A percentile compares a stretch with the other conserved stretches of the same genome.
Conservation (phyloP, 2,113 vertebrate genomes). For the Toxotes jaculatrix region DNA sequence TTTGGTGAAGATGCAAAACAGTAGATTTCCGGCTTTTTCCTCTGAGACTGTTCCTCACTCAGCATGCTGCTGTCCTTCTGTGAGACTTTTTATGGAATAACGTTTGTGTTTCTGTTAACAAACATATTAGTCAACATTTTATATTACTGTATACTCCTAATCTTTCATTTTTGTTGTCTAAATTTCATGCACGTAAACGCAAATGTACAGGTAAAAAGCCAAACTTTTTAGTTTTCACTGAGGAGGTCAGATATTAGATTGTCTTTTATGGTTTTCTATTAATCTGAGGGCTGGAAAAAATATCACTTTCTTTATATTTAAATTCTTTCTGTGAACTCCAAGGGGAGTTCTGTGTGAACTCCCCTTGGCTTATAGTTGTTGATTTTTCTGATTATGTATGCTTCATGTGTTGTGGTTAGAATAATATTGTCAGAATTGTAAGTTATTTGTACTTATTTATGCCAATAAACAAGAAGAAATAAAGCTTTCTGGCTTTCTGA, state of each 20-base stretch:
- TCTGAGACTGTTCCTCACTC: neutral
- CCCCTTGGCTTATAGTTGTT: neutral
- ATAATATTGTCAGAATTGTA: neutral
- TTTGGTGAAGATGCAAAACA: neutral
- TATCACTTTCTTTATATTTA: too few relatives aligned
- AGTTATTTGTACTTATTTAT: too few relatives aligned
- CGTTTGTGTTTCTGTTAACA: neutral
- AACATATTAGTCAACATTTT: neutral
- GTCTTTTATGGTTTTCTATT: too few relatives aligned
- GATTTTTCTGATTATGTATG: neutral
- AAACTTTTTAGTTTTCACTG: too few relatives aligned
- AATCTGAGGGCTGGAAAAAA: too few relatives aligned
- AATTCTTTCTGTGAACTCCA: neutral
- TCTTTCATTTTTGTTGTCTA: neutral
- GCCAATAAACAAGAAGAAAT: too few relatives aligned
- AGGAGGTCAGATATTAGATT: too few relatives aligned
- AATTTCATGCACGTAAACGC: too few relatives aligned
- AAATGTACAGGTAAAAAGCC: too few relatives aligned
- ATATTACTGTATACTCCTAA: neutral
- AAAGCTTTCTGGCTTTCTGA: neutral
- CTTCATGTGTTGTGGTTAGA: neutral
- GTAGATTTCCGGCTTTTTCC: neutral
- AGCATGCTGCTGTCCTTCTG: neutral
- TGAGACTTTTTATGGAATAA: too few relatives aligned
- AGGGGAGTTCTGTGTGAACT: too few relatives aligned